Percentiles rank a stretch among this genome's conserved stretches.
Evolutionary conservation across 2,797 vertebrate species (phyloP).

Genomic region (Chanos chanos): DNA sequence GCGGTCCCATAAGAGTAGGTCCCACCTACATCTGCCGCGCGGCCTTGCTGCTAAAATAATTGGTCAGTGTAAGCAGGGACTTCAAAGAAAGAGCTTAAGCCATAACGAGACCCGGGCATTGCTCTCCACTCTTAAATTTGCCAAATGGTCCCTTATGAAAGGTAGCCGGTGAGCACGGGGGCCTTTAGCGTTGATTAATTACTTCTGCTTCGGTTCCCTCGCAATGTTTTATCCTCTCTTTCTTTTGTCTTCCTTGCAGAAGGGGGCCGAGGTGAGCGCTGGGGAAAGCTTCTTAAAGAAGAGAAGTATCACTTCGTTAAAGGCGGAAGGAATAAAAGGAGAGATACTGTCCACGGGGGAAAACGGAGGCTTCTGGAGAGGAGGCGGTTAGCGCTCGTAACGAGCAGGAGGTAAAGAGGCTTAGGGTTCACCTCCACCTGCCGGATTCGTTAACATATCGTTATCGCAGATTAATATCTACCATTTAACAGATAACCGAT

Average conservation of each 20-base stretch:
- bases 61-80: neutral
- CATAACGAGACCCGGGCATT: conserved; percentile 21
- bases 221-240: conserved; percentile 23
- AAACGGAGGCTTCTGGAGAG: no score
- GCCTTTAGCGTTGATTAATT: conserved; percentile 41
- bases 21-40: conserved; percentile 3
- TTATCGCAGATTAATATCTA: no score
- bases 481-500: no score
- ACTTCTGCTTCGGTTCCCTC: conserved; percentile 22
- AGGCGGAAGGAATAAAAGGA: conserved; percentile 5
- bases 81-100: conserved; percentile 7
- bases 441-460: no score
- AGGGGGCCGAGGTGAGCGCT: conserved; percentile 27
- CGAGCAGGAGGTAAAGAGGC: no score
- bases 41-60: conserved; percentile 28
- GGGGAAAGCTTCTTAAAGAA: neutral
- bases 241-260: conserved; percentile 7
- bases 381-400: no score
- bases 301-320: neutral
- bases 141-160: conserved; percentile 30
- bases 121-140: conserved; percentile 24
- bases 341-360: no score
- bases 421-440: no score
- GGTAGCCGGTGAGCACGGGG: conserved; percentile 8
- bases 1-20: conserved; percentile 9